Conservation (phyloP, 2,113 vertebrate species). For the Pseudorectes ferrugineus region DNA sequence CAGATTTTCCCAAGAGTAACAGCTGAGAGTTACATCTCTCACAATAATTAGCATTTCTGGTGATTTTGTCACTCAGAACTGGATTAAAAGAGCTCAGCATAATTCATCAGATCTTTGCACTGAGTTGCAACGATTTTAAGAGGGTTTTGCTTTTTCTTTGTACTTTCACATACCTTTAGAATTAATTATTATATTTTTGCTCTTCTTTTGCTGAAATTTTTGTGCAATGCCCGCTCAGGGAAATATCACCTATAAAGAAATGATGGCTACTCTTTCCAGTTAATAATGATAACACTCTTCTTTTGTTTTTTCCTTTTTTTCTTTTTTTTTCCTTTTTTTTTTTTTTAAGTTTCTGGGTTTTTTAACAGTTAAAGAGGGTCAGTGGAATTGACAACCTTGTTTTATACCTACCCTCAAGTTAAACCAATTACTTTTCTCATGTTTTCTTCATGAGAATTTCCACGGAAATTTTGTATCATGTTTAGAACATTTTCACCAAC, state of each 20-base stretch:
- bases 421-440: neutral
- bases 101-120: neutral
- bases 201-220: neutral
- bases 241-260: neutral
- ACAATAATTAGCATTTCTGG: neutral
- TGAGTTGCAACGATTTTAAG: neutral
- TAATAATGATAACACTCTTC: neutral
- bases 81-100: neutral
- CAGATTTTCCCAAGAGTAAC: neutral
- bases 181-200: neutral
- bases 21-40: neutral
- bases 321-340: no score
- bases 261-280: neutral
- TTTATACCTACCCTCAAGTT: neutral
- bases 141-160: neutral
- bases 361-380: neutral
- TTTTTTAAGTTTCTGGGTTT: neutral
- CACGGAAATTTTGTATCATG: neutral
- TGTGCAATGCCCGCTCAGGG: neutral
- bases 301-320: no score
- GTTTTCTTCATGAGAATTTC: neutral
- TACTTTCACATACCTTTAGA: neutral
- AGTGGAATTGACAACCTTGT: neutral
- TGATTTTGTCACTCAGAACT: neutral
- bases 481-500: neutral